These are phyloP conservation scores for Luperina nickerlii DNA, from an alignment of 2,888 invertebrate species.

Conservation along the genomic window DNA sequence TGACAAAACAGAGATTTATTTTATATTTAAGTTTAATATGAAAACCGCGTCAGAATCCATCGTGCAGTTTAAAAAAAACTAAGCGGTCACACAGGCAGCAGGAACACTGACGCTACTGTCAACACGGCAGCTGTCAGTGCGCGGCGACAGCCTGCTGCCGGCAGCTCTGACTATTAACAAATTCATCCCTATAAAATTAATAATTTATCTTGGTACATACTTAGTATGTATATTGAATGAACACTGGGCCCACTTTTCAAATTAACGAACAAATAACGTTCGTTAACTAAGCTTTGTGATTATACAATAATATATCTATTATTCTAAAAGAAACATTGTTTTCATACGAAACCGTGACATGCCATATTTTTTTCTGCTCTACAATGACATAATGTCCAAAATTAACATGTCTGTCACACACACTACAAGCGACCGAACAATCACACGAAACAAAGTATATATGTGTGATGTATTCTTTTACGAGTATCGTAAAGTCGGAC, in stretches of 20 bases:
- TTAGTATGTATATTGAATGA: no score
- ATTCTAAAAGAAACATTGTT: background rate
- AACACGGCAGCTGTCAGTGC: no score
- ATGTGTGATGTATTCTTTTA: conserved; percentile 30
- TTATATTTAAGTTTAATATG: background rate
- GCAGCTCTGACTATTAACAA: background rate
- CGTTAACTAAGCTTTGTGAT: background rate
- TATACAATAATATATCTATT: conserved; percentile 8
- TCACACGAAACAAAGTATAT: conserved; percentile 17
- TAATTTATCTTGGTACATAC: background rate
- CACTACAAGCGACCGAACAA: conserved; percentile 11
- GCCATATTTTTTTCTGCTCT: conserved; percentile 17
- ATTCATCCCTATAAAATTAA: background rate
- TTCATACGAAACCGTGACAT: conserved; percentile 7
- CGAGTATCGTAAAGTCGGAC: conserved; percentile 41
- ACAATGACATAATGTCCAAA: conserved; percentile 46
- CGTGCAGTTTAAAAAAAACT: background rate
- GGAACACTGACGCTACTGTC: background rate
- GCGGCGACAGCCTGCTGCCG: background rate
- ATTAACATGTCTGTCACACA: conserved; percentile 24
- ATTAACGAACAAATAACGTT: background rate
- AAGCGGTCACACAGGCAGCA: background rate
- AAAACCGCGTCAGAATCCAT: background rate
- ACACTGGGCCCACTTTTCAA: no score
- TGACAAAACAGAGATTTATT: background rate